Conservation (phyloP, 2,888 invertebrate genomes). For the Euphydryas editha region DNA sequence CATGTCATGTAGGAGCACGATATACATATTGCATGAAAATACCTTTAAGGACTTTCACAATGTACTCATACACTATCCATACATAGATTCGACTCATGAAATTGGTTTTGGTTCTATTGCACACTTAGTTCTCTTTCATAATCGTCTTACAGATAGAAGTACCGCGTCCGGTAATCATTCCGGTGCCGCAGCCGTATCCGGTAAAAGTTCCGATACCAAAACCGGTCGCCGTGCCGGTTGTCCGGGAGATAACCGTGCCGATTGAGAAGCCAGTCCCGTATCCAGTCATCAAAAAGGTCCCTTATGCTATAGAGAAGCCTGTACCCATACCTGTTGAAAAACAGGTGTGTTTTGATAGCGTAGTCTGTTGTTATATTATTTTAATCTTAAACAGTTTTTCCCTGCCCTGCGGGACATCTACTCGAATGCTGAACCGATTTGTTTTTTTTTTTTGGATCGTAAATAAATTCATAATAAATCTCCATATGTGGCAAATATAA, state of each 20-base stretch:
- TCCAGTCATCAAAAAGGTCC: constrained; percentile 87
- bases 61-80: not conserved
- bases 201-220: constrained; percentile 88
- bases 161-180: constrained; percentile 89
- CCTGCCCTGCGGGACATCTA: no score
- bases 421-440: no score
- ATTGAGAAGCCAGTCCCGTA: constrained; percentile 86
- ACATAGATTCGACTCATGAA: constrained; percentile 1
- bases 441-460: no score
- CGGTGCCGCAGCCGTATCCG: constrained; percentile 89
- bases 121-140: constrained; percentile 32
- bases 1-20: not conserved
- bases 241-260: constrained; percentile 84
- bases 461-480: no score
- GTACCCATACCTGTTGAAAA: constrained; percentile 90
- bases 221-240: constrained; percentile 87
- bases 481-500: no score
- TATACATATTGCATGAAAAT: constrained; percentile 6
- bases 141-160: constrained; percentile 85
- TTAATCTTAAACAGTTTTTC: no score
- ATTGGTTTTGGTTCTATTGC: constrained; percentile 27
- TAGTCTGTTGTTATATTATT: not conserved
- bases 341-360: constrained; percentile 75
- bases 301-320: constrained; percentile 89
- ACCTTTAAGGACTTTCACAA: constrained; percentile 1